These are phyloP conservation scores for Euschistus heros DNA, from an alignment of 1,140 invertebrate genomes.

Conservation along the genomic window DNA sequence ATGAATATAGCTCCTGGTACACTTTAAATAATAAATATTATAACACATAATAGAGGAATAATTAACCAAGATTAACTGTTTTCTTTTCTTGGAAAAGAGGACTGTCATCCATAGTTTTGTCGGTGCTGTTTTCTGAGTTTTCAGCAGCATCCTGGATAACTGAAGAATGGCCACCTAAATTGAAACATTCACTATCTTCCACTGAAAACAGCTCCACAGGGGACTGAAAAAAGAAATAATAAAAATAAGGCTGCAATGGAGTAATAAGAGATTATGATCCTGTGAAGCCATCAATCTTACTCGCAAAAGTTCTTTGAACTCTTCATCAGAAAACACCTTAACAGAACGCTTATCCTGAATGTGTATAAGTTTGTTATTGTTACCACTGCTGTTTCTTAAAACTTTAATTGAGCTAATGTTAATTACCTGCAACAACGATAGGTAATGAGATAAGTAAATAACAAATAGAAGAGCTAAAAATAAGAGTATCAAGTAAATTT, in stretches of 20 bases:
- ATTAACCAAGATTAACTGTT: too few species aligned
- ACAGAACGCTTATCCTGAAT: constrained; percentile 27
- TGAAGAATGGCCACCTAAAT: constrained; percentile 15
- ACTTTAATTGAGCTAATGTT: constrained; percentile 24
- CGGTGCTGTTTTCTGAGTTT: not conserved
- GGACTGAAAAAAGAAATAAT: constrained; percentile 15
- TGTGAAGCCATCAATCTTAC: constrained; percentile 9
- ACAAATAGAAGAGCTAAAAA: too few species aligned
- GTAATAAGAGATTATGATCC: not conserved
- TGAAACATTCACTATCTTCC: constrained; percentile 24
- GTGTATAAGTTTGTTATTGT: constrained; percentile 25
- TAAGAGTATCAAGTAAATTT: too few species aligned
- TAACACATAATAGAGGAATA: too few species aligned
- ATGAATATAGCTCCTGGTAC: too few species aligned
- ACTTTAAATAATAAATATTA: too few species aligned
- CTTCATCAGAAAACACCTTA: constrained; percentile 29
- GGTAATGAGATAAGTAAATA: not conserved
- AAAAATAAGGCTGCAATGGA: not conserved
- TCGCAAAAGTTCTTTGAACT: constrained; percentile 22
- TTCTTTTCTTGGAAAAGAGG: too few species aligned
- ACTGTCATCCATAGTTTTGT: too few species aligned
- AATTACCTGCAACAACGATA: constrained; percentile 6
- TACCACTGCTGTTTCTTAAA: constrained; percentile 12
- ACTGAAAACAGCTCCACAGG: constrained; percentile 23
- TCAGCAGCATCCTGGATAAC: not conserved